Evolutionary conservation across 2,888 invertebrate species (phyloP), one percentile per base, ranked within the genome.

Genomic region (Nowickia ferox): DNA sequence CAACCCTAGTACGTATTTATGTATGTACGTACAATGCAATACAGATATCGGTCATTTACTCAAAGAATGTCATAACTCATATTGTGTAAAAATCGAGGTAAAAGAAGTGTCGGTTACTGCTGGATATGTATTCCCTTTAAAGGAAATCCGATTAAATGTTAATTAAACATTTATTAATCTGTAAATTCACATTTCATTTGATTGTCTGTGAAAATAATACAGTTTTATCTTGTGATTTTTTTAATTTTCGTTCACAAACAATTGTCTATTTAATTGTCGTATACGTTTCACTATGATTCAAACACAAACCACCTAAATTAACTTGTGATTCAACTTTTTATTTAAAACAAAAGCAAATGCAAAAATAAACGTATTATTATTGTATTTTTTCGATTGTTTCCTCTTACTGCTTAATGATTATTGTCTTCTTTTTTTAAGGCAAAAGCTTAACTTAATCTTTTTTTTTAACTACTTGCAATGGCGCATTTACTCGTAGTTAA

Each of bases 91-190:
- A n/a, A n/a, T n/a, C n/a, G n/a, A n/a, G n/a, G n/a, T n/a, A n/a
- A n/a, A n/a, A n/a, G n/a, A n/a, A n/a, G n/a, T n/a, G n/a, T n/a
- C n/a, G n/a, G n/a, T n/a, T n/a, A n/a, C n/a, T n/a, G n/a, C n/a
- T n/a, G n/a, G n/a, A n/a, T n/a, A 40, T 15, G 59, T 38, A 19
- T 19, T 59, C 5, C 8, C 17, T 0, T 61, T 65, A 22, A 42
- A 80, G 72, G 57, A 82, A 81, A 81, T 69, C 75, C 51, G 61
- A 75, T 81, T 72, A 57, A 59, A 53, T 68, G 46, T 71, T 82
- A 71, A 76, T 82, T 57, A 77, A 44, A 15, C 63, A 82, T 46
- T 48, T 44, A 42, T 48, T 51, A 61, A 48, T 71, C 65, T 48
- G 61, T 65, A 57, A 82, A 65, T 69, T 61, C 55, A 17, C 55